phyloP scores from a whole-genome alignment of 2,797 vertebrate genomes.

The Phalloptychus januarius region DNA sequence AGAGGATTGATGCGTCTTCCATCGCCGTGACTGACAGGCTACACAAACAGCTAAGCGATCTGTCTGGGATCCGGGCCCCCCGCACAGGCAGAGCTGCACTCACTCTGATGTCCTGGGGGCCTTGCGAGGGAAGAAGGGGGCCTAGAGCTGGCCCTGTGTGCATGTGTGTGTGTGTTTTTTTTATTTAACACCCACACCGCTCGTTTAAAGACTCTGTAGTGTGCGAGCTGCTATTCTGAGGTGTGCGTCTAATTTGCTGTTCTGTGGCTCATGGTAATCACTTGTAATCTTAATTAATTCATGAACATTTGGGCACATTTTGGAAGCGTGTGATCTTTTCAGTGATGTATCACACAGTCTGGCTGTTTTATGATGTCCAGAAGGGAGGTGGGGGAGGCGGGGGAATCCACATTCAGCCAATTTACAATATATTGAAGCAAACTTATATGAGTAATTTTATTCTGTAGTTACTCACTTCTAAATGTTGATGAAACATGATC shows the following conservation, averaged over 20 bases:
- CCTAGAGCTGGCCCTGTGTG: conserved; percentile 46
- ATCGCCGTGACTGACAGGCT: conserved; percentile 67
- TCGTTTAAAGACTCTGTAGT: conserved; percentile 43
- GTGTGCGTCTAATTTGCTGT: conserved; percentile 47
- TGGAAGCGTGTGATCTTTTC: conserved; percentile 55
- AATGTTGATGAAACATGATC: not conserved
- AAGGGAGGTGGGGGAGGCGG: conserved; percentile 28
- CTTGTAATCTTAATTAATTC: conserved; percentile 71
- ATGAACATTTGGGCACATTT: conserved; percentile 67
- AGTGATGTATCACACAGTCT: conserved; percentile 39
- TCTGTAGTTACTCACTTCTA: conserved; percentile 25
- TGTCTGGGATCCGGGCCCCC: conserved; percentile 53
- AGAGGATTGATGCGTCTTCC: conserved; percentile 62
- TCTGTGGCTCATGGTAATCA: conserved; percentile 51
- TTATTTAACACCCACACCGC: conserved; percentile 62
- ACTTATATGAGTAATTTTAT: conserved; percentile 24
- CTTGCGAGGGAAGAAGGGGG: conserved; percentile 54
- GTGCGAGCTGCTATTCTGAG: conserved; percentile 66
- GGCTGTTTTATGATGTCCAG: conserved; percentile 53
- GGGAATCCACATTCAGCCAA: conserved; percentile 22
- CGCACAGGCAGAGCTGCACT: conserved; percentile 54
- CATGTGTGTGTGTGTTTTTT: not conserved
- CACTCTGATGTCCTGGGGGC: conserved; percentile 56
- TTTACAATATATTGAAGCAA: conserved; percentile 29
- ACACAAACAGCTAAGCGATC: conserved; percentile 64